These are phyloP conservation scores for Hyles euphorbiae DNA, from an alignment of 1,140 invertebrate species.

Conservation along the genomic window DNA sequence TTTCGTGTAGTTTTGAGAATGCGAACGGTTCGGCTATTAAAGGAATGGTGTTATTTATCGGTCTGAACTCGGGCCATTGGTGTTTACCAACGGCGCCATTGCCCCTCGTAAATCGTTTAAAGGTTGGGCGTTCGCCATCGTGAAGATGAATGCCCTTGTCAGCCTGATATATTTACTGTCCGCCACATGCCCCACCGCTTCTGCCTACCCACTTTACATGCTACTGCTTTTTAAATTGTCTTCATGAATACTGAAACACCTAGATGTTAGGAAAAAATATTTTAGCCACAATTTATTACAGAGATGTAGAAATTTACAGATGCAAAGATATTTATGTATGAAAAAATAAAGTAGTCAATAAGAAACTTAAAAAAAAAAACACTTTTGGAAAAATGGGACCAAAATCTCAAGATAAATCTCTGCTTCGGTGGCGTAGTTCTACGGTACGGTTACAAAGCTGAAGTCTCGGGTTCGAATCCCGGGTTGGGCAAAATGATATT, in stretches of 20 bases:
- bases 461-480: neutral
- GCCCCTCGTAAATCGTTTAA: constrained; percentile 68
- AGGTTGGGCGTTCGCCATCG: constrained; percentile 62
- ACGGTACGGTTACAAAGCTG: neutral
- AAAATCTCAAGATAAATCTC: neutral
- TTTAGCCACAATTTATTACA: too few species aligned
- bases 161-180: constrained; percentile 64
- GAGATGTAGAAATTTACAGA: too few species aligned
- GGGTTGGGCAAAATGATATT: too few species aligned
- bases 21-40: constrained; percentile 20
- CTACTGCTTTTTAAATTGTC: constrained; percentile 33
- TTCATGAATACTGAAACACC: constrained; percentile 33
- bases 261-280: neutral
- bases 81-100: constrained; percentile 49
- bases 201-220: constrained; percentile 40
- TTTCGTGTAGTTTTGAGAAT: constrained; percentile 9
- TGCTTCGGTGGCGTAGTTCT: too few species aligned
- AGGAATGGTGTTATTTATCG: constrained; percentile 46
- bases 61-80: constrained; percentile 37
- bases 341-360: too few species aligned
- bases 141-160: constrained; percentile 65
- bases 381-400: too few species aligned
- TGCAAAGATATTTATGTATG: too few species aligned
- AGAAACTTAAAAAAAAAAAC: too few species aligned
- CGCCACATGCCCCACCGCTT: constrained; percentile 34